A percentile compares a stretch with the other conserved stretches of the same genome.
These are phyloP conservation scores for Cepaea hortensis DNA, from an alignment of 2,888 invertebrate genomes.

Conservation along the genomic window DNA sequence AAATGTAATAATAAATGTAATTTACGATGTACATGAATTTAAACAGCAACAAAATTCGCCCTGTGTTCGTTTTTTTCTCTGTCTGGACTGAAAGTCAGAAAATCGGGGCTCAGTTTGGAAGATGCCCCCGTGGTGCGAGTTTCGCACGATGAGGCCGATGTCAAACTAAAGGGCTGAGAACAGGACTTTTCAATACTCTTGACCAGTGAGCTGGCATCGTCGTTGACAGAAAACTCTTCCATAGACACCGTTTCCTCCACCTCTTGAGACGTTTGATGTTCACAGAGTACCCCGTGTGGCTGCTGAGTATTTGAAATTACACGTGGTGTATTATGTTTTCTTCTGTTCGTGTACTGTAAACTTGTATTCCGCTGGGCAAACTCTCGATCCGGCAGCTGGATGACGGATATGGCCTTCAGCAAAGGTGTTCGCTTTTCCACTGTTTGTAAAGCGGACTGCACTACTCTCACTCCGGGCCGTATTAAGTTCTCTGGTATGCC, in stretches of 20 bases:
- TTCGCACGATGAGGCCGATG: background rate
- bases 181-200: background rate
- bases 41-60: background rate
- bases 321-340: background rate
- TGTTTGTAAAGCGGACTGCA: background rate
- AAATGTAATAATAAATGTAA: too few species aligned
- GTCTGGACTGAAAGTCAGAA: background rate
- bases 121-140: background rate
- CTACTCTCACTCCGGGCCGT: background rate
- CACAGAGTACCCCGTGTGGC: background rate
- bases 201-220: background rate
- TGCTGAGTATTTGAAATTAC: background rate
- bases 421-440: background rate
- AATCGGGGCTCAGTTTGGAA: background rate
- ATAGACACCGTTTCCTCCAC: constrained; percentile 18
- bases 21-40: too few species aligned
- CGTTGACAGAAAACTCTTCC: constrained; percentile 24
- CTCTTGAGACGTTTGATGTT: constrained; percentile 7
- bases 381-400: constrained; percentile 3
- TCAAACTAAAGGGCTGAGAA: background rate
- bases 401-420: background rate
- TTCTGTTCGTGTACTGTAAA: background rate
- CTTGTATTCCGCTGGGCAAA: background rate
- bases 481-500: constrained; percentile 2
- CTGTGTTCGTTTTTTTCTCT: background rate